Evolutionary conservation across 2,888 invertebrate genomes (phyloP), one percentile per base, ranked within the genome.

Genomic region (Liodrosophila aerea): DNA sequence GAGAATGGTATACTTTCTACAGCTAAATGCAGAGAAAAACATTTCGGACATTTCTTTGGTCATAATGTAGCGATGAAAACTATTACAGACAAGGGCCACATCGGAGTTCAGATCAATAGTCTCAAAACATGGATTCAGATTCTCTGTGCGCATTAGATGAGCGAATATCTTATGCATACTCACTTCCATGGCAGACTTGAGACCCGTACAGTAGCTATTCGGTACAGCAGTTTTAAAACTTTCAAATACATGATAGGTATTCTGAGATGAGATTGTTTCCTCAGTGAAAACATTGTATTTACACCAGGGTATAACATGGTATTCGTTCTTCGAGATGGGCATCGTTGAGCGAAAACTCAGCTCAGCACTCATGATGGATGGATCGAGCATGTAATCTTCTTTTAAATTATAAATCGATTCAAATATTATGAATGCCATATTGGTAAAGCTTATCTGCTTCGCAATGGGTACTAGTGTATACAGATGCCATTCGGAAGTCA

Each of bases 401-500:
- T 40, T 60, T 0, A 78, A 1, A 41, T 84, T 82, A 30, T 88
- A 87, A 8, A 87, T 73, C 9, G 87, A 86, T 22, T 83, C 87
- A 0, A 88, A 60, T 0, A 66, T 69, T 8, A 87, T 49, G 33
- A 85, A 87, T 0, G 69, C 68, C 58, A 85, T 58, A 43, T 88
- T 88, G 16, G 69, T 70, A 16, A 86, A 71, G 0, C 39, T 54
- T 1, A 74, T 12, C 15, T 77, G 54, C 27, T 81, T 86, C 27
- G 78, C 60, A 8, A 87, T 62, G 11, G 87, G 88, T 36, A 87
- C 64, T 7, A 87, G 54, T 0, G 88, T 87, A 37, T 88, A 87
- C 3, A 87, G 62, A 49, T 86, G 74, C 87, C 87, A 88, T 7
- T 71, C 74, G 8, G 81, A 61, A n/a, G 49, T 46, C 0, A 74